Evolutionary conservation across 2,113 vertebrate genomes (phyloP).

Genomic region (Ranitomeya imitator): DNA sequence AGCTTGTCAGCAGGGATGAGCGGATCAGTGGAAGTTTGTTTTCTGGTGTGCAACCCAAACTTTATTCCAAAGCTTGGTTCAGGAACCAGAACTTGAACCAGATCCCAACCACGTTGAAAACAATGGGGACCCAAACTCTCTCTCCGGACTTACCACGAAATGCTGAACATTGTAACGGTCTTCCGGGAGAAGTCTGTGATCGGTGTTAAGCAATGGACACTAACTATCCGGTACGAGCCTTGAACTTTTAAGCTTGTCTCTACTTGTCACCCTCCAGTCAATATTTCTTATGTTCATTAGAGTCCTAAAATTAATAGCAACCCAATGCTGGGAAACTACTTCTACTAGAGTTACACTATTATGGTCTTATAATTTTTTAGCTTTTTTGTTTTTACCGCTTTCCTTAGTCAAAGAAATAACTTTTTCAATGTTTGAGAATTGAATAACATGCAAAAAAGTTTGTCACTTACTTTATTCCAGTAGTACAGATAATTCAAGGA

Average conservation of each 20-base stretch:
- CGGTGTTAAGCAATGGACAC: no score
- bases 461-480: constrained; percentile 15
- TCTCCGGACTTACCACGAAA: no score
- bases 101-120: no score
- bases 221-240: no score
- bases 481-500: constrained; percentile 25
- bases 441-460: constrained; percentile 16
- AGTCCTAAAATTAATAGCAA: neutral
- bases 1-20: neutral
- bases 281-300: neutral
- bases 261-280: neutral
- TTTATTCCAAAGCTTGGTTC: no score
- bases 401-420: neutral
- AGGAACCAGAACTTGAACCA: no score
- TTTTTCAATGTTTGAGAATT: neutral
- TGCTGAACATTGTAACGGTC: no score
- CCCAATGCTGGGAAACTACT: neutral
- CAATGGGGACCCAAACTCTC: no score
- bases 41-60: no score
- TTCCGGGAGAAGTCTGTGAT: no score
- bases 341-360: neutral
- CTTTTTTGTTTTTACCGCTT: neutral
- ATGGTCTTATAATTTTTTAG: neutral
- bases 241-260: no score
- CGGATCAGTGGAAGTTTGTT: no score